Base-by-base conservation (phyloP, 30 jellyfish, hydroid and myxozoan species). In the Phacellophora camtschatica region DNA sequence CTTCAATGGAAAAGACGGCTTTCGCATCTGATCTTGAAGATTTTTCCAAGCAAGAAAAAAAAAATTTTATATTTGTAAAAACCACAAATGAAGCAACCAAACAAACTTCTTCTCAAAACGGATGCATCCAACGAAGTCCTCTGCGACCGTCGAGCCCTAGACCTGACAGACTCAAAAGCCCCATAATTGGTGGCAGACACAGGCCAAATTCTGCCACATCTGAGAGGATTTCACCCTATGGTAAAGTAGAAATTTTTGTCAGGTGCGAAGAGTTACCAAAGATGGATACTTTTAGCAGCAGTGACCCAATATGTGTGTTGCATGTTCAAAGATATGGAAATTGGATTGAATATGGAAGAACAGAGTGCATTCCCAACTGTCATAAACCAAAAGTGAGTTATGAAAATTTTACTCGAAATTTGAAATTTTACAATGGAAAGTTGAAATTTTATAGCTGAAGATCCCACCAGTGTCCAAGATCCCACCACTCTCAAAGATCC, bases 321-420 rank as follows among this genome's bases (percentile, higher is more conserved):
- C 66, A 50, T 43, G 88, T 88, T 11, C 85, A 68, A 5, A 72
- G 82, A 36, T 88, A 78, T 54, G 97, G 97, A 6, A 79, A 88
- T 23, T 88, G 97, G 97, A 49, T 66, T 37, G 97, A 88, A 76
- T 88, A 77, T 55, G 94, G 75, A 24, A 50, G 97, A 58, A 88
- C 97, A 9, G 97, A 88, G 83, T 64, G 93, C 53, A 88, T 88
- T 29, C 83, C 89, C 3, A 88, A 88, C 73, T 78, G 97, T 55
- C 93, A 71, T 22, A 77, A 61, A 35, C 97, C 97, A 4, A 69
- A 69, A 82, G 94, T 82, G 69, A n/a, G 86, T n/a, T n/a, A n/a
- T n/a, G n/a, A n/a, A n/a, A n/a, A n/a, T n/a, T n/a, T n/a, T n/a
- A n/a, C n/a, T n/a, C n/a, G n/a, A n/a, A n/a, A n/a, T n/a, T n/a